Conservation (phyloP, 2,888 invertebrate species). For the Microctonus aethiopoides region DNA sequence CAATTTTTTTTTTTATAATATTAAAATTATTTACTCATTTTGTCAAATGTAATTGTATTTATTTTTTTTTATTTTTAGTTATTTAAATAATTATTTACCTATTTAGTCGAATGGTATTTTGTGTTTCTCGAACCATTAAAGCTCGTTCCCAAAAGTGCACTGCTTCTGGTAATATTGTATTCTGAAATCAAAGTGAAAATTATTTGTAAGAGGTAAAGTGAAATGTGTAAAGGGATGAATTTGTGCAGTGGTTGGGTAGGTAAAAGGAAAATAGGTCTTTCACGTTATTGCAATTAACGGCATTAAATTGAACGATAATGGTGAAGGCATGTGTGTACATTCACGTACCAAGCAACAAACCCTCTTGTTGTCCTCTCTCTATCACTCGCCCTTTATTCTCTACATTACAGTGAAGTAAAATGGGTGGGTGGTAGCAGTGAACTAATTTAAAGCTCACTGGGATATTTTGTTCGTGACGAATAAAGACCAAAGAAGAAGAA, state of each 20-base stretch:
- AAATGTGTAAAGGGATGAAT: background rate
- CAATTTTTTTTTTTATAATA: no score
- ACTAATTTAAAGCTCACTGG: constrained; percentile 32
- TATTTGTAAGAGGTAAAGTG: background rate
- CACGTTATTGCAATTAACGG: constrained; percentile 32
- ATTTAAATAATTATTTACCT: constrained; percentile 79
- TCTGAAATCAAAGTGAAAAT: constrained; percentile 70
- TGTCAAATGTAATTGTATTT: no score
- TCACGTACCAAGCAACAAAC: background rate
- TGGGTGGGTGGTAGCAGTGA: no score
- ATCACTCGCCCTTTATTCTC: no score
- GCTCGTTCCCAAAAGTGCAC: constrained; percentile 95
- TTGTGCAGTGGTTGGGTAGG: no score
- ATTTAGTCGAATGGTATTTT: constrained; percentile 86
- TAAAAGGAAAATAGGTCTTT: constrained; percentile 25
- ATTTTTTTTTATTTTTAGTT: no score
- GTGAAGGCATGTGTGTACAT: constrained; percentile 2
- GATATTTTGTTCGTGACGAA: background rate
- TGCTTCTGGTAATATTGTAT: constrained; percentile 90
- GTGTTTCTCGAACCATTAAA: constrained; percentile 87
- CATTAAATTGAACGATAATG: constrained; percentile 35
- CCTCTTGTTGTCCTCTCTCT: no score
- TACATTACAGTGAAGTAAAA: no score
- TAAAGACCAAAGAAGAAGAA: background rate
- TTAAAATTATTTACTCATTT: no score